phyloP scores from a whole-genome alignment of 2,888 invertebrate species.

The Plebejus anna region DNA sequence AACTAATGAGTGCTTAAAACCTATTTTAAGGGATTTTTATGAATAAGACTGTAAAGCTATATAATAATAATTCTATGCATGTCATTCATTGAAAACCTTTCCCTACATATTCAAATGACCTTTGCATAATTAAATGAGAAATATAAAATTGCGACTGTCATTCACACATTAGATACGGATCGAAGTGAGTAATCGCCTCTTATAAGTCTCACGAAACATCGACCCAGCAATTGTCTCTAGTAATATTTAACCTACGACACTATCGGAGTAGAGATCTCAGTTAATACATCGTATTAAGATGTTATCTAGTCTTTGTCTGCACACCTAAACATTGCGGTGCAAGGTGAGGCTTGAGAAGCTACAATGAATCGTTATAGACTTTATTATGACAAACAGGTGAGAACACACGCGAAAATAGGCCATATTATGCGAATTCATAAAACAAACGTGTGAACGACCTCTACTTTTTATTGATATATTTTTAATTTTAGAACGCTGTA shows the following conservation, averaged over 20 bases:
- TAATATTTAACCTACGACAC: neutral
- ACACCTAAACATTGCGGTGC: neutral
- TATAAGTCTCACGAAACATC: neutral
- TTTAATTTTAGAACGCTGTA: slow-evolving; percentile 5
- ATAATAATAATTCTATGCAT: neutral
- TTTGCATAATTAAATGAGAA: neutral
- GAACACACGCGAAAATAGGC: neutral
- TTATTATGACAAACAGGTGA: neutral
- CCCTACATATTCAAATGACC: neutral
- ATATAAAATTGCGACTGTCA: neutral
- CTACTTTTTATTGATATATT: neutral
- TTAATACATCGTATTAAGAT: neutral
- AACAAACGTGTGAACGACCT: slow-evolving; percentile 4
- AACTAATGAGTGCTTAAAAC: too few species aligned
- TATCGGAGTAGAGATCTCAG: neutral
- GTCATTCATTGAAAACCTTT: neutral
- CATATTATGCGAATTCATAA: neutral
- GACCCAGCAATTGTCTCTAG: slow-evolving; percentile 1
- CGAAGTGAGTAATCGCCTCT: neutral
- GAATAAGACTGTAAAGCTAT: too few species aligned
- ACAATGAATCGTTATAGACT: neutral
- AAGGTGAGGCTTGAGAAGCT: slow-evolving; percentile 4
- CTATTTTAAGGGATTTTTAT: too few species aligned
- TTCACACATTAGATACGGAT: neutral
- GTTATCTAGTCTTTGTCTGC: slow-evolving; percentile 4